These are phyloP conservation scores for Cossypha dichroa DNA, from an alignment of 2,797 vertebrate species.

Conservation along the genomic window DNA sequence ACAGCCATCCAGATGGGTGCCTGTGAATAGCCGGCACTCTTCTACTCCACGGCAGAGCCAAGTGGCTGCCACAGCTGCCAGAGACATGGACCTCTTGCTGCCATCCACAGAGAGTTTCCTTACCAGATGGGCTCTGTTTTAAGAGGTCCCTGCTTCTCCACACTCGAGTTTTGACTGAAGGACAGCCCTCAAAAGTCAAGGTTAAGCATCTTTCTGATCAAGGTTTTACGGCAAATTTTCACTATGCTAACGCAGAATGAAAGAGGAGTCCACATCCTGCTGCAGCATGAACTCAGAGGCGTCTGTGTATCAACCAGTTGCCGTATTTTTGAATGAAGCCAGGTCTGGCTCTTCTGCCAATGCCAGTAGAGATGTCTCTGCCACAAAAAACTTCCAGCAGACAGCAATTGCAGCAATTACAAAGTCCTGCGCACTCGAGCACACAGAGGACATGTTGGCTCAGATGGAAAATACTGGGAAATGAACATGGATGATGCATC, in stretches of 20 bases:
- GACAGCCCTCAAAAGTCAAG: not conserved
- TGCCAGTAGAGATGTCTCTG: not conserved
- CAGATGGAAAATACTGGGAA: not conserved
- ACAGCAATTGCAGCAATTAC: not conserved
- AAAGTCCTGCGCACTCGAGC: fast-evolving
- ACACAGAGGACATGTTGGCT: not conserved
- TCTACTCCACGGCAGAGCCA: not conserved
- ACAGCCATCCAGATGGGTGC: not conserved
- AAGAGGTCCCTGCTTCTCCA: not conserved
- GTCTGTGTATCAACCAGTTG: not conserved
- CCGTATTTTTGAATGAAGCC: not conserved
- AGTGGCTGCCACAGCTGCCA: not conserved
- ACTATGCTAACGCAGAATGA: not conserved
- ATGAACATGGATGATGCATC: not conserved
- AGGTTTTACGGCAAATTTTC: not conserved
- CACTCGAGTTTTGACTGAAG: not conserved
- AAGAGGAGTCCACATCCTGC: not conserved
- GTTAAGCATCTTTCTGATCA: not conserved
- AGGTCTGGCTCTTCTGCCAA: not conserved
- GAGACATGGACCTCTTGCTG: fast-evolving
- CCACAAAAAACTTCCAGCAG: not conserved
- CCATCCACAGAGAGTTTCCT: fast-evolving
- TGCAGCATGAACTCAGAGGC: not conserved
- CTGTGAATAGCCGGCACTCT: not conserved
- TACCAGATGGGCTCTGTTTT: not conserved